Percentiles rank a stretch among this genome's conserved stretches.
Evolutionary conservation across 2,888 invertebrate genomes (phyloP).

Genomic region (Cerastoderma edule): DNA sequence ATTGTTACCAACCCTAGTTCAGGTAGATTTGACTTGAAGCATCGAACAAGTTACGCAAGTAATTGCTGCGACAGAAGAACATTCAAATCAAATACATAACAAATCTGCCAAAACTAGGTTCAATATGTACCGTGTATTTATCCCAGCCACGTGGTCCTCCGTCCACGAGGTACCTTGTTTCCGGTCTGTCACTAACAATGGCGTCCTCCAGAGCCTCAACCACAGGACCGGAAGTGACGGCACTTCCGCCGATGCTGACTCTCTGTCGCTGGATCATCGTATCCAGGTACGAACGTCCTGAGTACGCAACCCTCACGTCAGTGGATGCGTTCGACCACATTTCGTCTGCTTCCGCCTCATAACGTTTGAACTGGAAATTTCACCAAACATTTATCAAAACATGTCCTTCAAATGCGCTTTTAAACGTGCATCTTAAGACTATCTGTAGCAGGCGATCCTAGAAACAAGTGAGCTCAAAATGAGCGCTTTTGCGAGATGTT

Average conservation of each 20-base stretch:
- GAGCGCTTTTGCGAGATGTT: too few species aligned
- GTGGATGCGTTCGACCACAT: conserved; percentile 60
- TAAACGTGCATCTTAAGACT: too few species aligned
- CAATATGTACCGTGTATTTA: neutral
- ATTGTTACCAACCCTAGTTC: too few species aligned
- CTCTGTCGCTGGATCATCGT: conserved; percentile 34
- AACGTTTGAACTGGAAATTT: conserved; percentile 46
- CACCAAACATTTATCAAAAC: too few species aligned
- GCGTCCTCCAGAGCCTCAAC: conserved; percentile 64
- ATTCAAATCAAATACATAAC: too few species aligned
- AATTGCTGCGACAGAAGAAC: too few species aligned
- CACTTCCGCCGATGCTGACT: conserved; percentile 24
- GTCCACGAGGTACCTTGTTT: conserved; percentile 61
- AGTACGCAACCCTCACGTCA: conserved; percentile 56
- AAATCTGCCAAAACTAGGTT: too few species aligned
- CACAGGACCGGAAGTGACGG: conserved; percentile 51
- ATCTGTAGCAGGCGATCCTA: too few species aligned
- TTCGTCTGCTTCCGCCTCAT: conserved; percentile 48
- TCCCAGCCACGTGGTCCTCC: conserved; percentile 36
- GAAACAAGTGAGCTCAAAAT: too few species aligned
- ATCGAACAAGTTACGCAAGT: too few species aligned
- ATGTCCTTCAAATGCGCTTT: too few species aligned
- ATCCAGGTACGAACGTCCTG: conserved; percentile 53
- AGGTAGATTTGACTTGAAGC: too few species aligned
- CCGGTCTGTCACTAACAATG: conserved; percentile 51